A percentile compares a stretch with the other conserved stretches of the same genome.
Evolutionary conservation across 2,797 vertebrate genomes (phyloP).

Genomic region (Sciurus carolinensis): DNA sequence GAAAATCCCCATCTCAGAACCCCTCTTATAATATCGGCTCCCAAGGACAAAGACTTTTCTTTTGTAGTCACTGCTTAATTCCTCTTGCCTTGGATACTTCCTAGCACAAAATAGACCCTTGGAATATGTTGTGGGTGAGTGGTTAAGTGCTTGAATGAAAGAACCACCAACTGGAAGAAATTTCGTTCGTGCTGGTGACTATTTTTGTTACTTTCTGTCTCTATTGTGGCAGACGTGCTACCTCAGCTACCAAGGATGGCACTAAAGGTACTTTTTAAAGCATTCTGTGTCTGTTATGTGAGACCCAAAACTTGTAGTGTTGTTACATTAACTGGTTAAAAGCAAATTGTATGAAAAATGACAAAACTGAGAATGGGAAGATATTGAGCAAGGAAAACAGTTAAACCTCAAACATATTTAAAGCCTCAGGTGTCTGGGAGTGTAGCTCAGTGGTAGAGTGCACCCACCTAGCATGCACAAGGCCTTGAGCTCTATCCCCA

Average conservation of each 20-base stretch:
- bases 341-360: not conserved
- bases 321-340: not conserved
- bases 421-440: too few species aligned
- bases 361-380: not conserved
- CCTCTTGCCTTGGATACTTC: not conserved
- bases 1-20: slow-evolving; percentile 2
- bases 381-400: not conserved
- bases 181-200: slow-evolving; percentile 1
- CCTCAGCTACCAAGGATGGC: not conserved
- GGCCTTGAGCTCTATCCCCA: too few species aligned
- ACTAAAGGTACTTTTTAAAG: not conserved
- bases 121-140: not conserved
- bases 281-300: not conserved
- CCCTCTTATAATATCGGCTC: not conserved
- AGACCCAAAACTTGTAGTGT: not conserved
- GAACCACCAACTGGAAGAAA: not conserved
- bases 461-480: too few species aligned
- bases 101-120: not conserved
- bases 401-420: not conserved
- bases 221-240: not conserved
- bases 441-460: too few species aligned
- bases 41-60: not conserved
- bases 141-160: not conserved
- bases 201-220: not conserved
- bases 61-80: not conserved